phyloP scores from a whole-genome alignment of 1,140 invertebrate species.

The Theocolax elegans region DNA sequence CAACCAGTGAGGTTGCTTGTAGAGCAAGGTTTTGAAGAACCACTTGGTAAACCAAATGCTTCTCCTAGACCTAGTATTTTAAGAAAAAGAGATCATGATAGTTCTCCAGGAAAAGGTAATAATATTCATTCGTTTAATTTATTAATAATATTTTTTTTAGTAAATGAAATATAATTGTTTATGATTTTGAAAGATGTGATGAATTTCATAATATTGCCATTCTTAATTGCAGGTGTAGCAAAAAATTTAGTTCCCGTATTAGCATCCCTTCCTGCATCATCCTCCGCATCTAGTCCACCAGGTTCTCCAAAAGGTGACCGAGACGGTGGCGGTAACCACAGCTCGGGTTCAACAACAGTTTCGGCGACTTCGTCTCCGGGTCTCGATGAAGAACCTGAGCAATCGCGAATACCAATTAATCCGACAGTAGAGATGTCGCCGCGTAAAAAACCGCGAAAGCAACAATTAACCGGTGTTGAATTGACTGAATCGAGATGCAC shows the following conservation, averaged over 20 bases:
- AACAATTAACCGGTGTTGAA: constrained; percentile 63
- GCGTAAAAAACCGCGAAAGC: constrained; percentile 70
- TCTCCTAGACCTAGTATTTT: constrained; percentile 78
- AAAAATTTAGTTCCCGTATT: constrained; percentile 73
- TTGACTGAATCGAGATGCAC: constrained; percentile 66
- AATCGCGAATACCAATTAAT: constrained; percentile 60
- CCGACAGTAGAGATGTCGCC: constrained; percentile 66
- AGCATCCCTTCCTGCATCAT: constrained; percentile 67
- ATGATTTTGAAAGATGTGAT: neutral
- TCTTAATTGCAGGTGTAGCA: constrained; percentile 55
- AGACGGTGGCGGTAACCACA: constrained; percentile 65
- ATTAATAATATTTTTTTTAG: neutral
- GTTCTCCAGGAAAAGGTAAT: constrained; percentile 69
- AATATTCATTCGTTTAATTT: neutral
- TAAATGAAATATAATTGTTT: neutral
- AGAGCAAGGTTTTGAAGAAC: constrained; percentile 62
- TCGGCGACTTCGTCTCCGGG: constrained; percentile 82
- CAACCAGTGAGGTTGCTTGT: constrained; percentile 63
- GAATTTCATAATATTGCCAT: neutral
- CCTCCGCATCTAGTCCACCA: constrained; percentile 62
- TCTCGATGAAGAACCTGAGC: constrained; percentile 73
- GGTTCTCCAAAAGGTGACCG: constrained; percentile 66
- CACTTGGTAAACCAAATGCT: constrained; percentile 70
- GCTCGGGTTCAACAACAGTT: constrained; percentile 79
- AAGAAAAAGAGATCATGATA: constrained; percentile 74